A percentile compares a stretch with the other conserved stretches of the same genome.
phyloP scores from a whole-genome alignment of 2,113 vertebrate genomes.

The Polypterus bichir region DNA sequence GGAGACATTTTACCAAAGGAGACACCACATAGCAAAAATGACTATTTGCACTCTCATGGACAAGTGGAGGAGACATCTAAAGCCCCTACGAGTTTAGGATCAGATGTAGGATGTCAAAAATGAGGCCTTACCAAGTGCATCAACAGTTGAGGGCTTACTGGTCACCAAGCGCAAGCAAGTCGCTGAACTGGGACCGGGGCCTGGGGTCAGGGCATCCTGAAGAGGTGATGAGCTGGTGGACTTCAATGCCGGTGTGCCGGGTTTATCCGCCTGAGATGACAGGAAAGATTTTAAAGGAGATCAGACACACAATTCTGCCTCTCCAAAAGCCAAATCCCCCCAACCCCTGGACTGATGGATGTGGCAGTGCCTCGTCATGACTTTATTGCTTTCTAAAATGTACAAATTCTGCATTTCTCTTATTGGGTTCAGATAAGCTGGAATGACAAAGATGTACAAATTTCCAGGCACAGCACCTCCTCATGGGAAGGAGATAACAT shows the following conservation, averaged over 20 bases:
- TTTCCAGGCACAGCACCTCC: slow-evolving; percentile 32
- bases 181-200: slow-evolving; percentile 57
- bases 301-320: neutral
- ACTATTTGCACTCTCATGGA: too few relatives aligned
- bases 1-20: too few relatives aligned
- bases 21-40: too few relatives aligned
- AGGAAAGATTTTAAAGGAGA: slow-evolving; percentile 21
- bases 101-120: too few relatives aligned
- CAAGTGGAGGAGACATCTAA: too few relatives aligned
- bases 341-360: neutral
- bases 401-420: slow-evolving; percentile 17
- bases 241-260: slow-evolving; percentile 50
- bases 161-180: slow-evolving; percentile 51
- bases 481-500: neutral
- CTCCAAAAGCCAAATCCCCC: fast-evolving
- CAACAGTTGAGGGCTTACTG: slow-evolving; percentile 50
- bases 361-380: neutral
- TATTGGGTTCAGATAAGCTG: slow-evolving; percentile 6
- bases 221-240: slow-evolving; percentile 57
- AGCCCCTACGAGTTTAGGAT: too few relatives aligned
- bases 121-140: slow-evolving; percentile 53
- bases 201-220: slow-evolving; percentile 51
- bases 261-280: slow-evolving; percentile 47
- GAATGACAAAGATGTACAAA: slow-evolving; percentile 28
- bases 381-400: too few relatives aligned